Evolutionary conservation across 2,797 vertebrate genomes (phyloP).

Genomic region (Clarias pachynema): DNA sequence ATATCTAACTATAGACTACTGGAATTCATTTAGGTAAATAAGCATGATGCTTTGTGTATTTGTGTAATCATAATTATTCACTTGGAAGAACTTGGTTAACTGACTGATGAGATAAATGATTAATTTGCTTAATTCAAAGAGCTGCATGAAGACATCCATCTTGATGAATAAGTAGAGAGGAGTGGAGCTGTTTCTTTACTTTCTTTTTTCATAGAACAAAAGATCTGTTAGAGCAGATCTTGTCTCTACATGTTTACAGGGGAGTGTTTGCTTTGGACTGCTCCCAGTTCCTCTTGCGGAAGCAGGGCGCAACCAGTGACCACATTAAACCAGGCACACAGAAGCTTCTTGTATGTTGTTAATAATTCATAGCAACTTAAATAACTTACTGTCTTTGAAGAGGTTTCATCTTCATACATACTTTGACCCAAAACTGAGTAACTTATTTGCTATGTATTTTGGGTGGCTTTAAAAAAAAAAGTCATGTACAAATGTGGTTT

Average conservation of each 20-base stretch:
- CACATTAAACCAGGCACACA: slow-evolving; percentile 31
- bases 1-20: slow-evolving; percentile 18
- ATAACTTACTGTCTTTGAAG: slow-evolving; percentile 16
- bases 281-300: slow-evolving; percentile 44
- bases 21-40: background rate
- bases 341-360: slow-evolving; percentile 43
- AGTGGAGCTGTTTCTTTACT: slow-evolving; percentile 47
- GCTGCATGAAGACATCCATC: slow-evolving; percentile 38
- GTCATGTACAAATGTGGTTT: slow-evolving; percentile 12
- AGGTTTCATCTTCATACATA: background rate
- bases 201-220: slow-evolving; percentile 49
- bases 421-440: slow-evolving; percentile 5
- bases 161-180: slow-evolving; percentile 40
- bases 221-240: slow-evolving; percentile 45
- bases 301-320: slow-evolving; percentile 44
- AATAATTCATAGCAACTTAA: slow-evolving; percentile 46
- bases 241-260: slow-evolving; percentile 53
- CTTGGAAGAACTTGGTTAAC: background rate
- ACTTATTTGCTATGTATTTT: slow-evolving; percentile 11
- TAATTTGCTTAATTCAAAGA: slow-evolving; percentile 34
- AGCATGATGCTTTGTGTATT: slow-evolving; percentile 7
- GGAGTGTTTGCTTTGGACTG: slow-evolving; percentile 52
- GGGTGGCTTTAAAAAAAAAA: background rate
- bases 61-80: background rate
- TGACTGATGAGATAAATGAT: slow-evolving; percentile 47